Evolutionary conservation across 2,113 vertebrate species (phyloP).

Genomic region (Amphilophus citrinellus): DNA sequence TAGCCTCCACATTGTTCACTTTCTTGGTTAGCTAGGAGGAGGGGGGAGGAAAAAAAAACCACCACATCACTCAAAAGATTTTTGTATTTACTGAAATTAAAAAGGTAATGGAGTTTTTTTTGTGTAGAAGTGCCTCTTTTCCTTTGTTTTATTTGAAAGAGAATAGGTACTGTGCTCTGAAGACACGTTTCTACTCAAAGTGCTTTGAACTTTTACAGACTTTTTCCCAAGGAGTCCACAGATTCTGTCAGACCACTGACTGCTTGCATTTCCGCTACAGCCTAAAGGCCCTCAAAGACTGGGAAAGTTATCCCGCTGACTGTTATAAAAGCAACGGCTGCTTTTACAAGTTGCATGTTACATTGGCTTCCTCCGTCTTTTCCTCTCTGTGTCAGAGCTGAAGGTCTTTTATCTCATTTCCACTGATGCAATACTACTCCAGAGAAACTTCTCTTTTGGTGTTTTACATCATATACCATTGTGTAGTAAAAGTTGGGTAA

Average conservation of each 20-base stretch:
- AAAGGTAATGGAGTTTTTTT: background rate
- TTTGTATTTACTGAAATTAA: constrained; percentile 75
- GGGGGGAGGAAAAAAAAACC: background rate
- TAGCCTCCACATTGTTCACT: constrained; percentile 93
- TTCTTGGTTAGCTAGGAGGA: constrained; percentile 91
- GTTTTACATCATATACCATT: background rate
- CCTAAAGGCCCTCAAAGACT: background rate
- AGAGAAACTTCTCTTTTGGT: background rate
- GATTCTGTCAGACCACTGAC: background rate
- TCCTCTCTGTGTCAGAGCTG: background rate
- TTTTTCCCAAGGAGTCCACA: rapidly evolving
- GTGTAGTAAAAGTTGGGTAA: background rate
- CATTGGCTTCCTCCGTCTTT: background rate
- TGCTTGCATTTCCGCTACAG: background rate
- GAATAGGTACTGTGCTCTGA: background rate
- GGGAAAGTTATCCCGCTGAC: background rate
- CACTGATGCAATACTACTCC: background rate
- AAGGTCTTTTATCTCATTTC: constrained; percentile 3
- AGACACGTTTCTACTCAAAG: background rate
- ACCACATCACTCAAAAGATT: constrained; percentile 61
- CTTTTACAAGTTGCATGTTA: constrained; percentile 13
- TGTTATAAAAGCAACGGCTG: background rate
- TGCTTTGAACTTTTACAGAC: background rate
- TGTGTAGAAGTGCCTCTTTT: background rate
- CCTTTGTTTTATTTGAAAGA: background rate